Conservation (phyloP, 2,797 vertebrate genomes). For the Sebastes vulpes region DNA sequence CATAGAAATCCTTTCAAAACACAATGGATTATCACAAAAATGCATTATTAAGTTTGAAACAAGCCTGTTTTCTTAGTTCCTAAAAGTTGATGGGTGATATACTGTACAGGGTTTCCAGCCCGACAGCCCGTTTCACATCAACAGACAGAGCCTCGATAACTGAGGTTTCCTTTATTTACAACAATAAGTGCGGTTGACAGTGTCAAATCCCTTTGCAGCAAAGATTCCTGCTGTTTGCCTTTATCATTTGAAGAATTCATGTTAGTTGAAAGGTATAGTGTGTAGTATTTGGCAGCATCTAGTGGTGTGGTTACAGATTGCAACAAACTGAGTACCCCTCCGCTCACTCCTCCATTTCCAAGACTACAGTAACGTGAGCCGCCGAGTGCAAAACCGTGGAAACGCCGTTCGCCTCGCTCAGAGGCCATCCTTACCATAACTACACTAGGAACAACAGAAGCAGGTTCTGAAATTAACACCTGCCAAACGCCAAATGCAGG, state of each 20-base stretch:
- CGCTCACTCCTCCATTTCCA: too few species aligned
- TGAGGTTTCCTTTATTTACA: not conserved
- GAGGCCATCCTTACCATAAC: too few species aligned
- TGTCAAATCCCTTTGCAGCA: not conserved
- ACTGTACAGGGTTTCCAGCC: not conserved
- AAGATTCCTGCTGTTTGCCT: not conserved
- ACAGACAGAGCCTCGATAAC: not conserved
- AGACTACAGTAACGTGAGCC: fast-evolving
- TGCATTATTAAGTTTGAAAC: conserved; percentile 14
- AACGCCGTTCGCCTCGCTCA: too few species aligned
- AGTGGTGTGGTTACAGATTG: not conserved
- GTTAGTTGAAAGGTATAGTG: not conserved
- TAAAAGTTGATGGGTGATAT: not conserved
- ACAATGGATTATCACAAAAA: conserved; percentile 16
- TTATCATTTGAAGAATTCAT: not conserved
- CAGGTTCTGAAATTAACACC: too few species aligned
- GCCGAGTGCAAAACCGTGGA: too few species aligned
- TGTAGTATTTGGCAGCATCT: not conserved
- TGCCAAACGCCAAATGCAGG: too few species aligned
- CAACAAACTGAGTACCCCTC: too few species aligned
- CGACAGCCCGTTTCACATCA: not conserved
- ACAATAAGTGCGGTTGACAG: not conserved
- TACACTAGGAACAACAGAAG: too few species aligned
- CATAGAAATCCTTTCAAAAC: conserved; percentile 37
- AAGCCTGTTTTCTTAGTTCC: conserved; percentile 3